These are phyloP conservation scores for Anguilla megastoma DNA, from an alignment of 2,797 vertebrate species.

Conservation along the genomic window DNA sequence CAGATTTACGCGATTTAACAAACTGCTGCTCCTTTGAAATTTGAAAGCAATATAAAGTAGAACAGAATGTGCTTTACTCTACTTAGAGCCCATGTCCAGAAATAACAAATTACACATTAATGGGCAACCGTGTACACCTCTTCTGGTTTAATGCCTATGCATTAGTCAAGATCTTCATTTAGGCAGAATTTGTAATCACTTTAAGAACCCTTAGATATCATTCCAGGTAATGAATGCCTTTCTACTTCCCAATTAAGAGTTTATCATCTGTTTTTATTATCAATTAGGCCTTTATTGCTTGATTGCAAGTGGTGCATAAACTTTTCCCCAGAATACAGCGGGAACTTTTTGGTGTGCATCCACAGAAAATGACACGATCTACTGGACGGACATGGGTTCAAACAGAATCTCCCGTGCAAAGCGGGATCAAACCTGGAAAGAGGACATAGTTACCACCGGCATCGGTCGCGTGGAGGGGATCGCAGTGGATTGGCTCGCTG, in stretches of 20 bases:
- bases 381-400: constrained; percentile 99
- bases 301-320: neutral
- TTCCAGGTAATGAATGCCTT: constrained; percentile 4
- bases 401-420: constrained; percentile 94
- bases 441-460: constrained; percentile 92
- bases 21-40: constrained; percentile 2
- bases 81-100: neutral
- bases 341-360: constrained; percentile 28
- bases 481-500: constrained; percentile 96
- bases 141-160: constrained; percentile 36
- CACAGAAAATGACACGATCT: constrained; percentile 93
- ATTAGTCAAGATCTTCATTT: constrained; percentile 44
- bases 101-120: constrained; percentile 49
- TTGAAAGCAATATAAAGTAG: neutral
- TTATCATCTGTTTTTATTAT: constrained; percentile 36
- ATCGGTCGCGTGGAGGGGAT: constrained; percentile 96
- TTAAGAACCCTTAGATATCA: neutral
- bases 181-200: neutral
- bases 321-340: neutral
- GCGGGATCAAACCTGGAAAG: constrained; percentile 96
- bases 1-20: neutral
- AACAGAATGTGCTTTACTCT: neutral
- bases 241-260: constrained; percentile 41
- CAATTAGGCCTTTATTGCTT: neutral
- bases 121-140: neutral